phyloP scores from a whole-genome alignment of 2,888 invertebrate genomes.

The Tanypteryx hageni region DNA sequence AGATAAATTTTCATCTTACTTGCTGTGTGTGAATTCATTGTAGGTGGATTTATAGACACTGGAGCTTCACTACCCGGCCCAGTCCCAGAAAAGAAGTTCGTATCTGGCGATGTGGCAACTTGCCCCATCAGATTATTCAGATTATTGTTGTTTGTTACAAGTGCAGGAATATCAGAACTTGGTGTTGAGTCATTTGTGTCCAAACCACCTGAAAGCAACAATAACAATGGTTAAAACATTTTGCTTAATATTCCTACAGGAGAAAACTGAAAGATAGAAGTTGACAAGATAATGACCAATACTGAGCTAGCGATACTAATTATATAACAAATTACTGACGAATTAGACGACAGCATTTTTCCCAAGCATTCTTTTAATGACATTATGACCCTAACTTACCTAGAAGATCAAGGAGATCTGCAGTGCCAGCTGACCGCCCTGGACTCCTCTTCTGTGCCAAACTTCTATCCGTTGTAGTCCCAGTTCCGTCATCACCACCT shows the following conservation, averaged over 20 bases:
- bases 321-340: no score
- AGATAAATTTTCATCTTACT: neutral
- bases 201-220: slow-evolving; percentile 76
- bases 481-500: slow-evolving; percentile 78
- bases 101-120: slow-evolving; percentile 13
- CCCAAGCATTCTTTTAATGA: neutral
- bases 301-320: no score
- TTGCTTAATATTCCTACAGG: no score
- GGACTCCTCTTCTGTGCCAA: slow-evolving; percentile 70
- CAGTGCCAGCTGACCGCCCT: slow-evolving; percentile 78
- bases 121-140: slow-evolving; percentile 57
- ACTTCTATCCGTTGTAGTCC: slow-evolving; percentile 45
- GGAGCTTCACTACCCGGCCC: slow-evolving; percentile 5
- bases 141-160: slow-evolving; percentile 52
- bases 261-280: no score
- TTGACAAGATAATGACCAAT: no score
- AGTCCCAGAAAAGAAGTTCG: slow-evolving; percentile 46
- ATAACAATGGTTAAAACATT: neutral
- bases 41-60: neutral
- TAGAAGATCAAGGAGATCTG: slow-evolving; percentile 92
- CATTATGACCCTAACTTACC: slow-evolving; percentile 73
- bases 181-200: slow-evolving; percentile 77
- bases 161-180: slow-evolving; percentile 56
- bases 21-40: slow-evolving; percentile 53
- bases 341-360: neutral